These are phyloP conservation scores for Brenthis ino DNA, from an alignment of 2,888 invertebrate genomes.

Conservation along the genomic window DNA sequence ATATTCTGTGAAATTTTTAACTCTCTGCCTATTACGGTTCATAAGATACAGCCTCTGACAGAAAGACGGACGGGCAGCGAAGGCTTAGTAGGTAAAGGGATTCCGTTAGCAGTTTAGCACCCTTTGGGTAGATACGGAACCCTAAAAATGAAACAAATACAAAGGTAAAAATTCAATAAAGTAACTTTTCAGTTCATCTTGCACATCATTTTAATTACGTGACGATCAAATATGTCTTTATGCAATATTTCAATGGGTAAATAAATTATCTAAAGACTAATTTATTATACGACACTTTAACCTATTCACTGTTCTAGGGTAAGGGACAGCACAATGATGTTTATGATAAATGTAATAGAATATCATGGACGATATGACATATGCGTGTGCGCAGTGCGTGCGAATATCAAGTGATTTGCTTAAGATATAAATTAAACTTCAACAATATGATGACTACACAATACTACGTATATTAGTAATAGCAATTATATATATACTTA, in stretches of 20 bases:
- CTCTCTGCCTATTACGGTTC: too few relatives aligned
- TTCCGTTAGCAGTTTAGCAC: too few relatives aligned
- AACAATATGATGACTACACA: conserved; percentile 32
- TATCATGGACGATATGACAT: conserved; percentile 54
- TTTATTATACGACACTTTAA: conserved; percentile 14
- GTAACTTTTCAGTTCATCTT: too few relatives aligned
- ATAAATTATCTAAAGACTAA: conserved; percentile 15
- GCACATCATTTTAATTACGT: not conserved
- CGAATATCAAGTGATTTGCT: conserved; percentile 47
- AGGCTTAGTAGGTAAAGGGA: too few relatives aligned
- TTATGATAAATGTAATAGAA: conserved; percentile 57
- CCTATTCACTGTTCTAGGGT: conserved; percentile 31
- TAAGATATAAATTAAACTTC: conserved; percentile 47
- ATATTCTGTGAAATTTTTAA: too few relatives aligned
- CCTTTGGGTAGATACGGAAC: too few relatives aligned
- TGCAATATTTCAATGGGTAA: conserved; percentile 1
- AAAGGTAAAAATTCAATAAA: too few relatives aligned
- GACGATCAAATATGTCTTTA: conserved; percentile 2
- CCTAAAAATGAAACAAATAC: too few relatives aligned
- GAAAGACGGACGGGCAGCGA: too few relatives aligned
- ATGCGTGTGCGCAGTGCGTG: conserved; percentile 43
- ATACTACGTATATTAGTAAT: conserved; percentile 13
- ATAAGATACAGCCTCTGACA: too few relatives aligned
- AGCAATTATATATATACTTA: not conserved
- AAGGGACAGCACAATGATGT: conserved; percentile 51